A percentile compares a stretch with the other conserved stretches of the same genome.
Evolutionary conservation across 2,888 invertebrate genomes (phyloP).

Genomic region (Tanaodytes sp.): DNA sequence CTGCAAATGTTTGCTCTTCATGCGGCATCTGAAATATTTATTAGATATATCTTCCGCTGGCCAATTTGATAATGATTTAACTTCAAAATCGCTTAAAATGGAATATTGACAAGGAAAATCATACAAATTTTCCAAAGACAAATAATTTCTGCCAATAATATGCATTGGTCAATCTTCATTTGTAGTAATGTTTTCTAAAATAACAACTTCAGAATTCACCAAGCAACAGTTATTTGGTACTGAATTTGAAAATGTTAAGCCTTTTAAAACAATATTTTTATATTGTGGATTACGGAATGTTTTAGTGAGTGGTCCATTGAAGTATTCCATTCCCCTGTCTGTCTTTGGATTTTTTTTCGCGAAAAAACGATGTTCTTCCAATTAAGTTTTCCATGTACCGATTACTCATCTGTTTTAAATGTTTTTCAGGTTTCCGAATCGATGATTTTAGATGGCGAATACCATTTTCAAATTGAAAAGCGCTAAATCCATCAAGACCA

Average conservation of each 20-base stretch:
- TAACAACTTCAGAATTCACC: background rate
- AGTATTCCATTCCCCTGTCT: too few relatives aligned
- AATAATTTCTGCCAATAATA: background rate
- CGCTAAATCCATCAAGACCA: constrained; percentile 28
- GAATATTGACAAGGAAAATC: background rate
- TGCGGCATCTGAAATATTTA: background rate
- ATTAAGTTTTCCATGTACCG: too few relatives aligned
- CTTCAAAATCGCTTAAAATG: background rate
- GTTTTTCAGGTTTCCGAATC: constrained; percentile 34
- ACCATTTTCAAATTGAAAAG: constrained; percentile 37
- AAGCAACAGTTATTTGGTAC: background rate
- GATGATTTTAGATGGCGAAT: constrained; percentile 25
- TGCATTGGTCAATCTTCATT: background rate
- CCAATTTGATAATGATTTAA: background rate
- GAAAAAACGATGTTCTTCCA: too few relatives aligned
- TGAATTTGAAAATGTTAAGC: too few relatives aligned
- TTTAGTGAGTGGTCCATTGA: too few relatives aligned
- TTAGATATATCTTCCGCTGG: background rate
- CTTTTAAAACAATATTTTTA: too few relatives aligned
- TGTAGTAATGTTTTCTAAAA: background rate
- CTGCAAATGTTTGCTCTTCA: background rate
- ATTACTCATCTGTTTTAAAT: constrained; percentile 19
- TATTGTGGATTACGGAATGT: too few relatives aligned
- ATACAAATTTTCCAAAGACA: background rate
- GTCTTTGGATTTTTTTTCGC: too few relatives aligned